Base-by-base conservation (phyloP, 1,140 invertebrate species). In the Drosophila lacertosa region DNA sequence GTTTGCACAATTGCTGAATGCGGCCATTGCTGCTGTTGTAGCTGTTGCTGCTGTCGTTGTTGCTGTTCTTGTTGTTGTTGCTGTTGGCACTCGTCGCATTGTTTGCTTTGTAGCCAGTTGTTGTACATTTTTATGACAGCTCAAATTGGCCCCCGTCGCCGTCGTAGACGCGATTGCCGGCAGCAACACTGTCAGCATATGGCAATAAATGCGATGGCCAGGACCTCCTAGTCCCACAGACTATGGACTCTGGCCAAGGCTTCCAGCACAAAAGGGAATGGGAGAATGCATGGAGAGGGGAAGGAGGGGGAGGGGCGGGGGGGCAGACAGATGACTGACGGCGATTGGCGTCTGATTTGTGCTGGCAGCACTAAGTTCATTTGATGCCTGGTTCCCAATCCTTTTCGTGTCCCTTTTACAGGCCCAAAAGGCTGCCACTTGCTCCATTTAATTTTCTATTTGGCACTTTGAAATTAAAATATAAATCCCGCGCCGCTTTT, bases 61-160 rank as follows among this genome's bases (percentile, higher is more conserved):
- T 51, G 42, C 10, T 58, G 67, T 2, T 57, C 24, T 37, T 57
- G 53, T 2, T 54, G 47, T 11, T 76, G 79, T 84, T 86, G 76
- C 81, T 84, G 80, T 84, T 84, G 80, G 81, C 80, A 86, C 80
- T 84, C 80, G 80, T 86, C 80, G 80, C 73, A 84, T 84, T 84
- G 80, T 84, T 84, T 84, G 80, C 80, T 86, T 84, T 84, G 80
- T 84, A 74, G 80, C 80, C 80, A 73, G 80, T 84, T 84, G 80
- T 84, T 84, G 77, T 84, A 84, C 81, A 84, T 84, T 84, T 84
- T 84, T 84, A 84, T 84, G 81, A 84, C 81, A 84, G 81, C 82
- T 84, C 81, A 84, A 84, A 84, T 84, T 84, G 81, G 81, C 81
- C 82, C 80, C 77, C 80, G 79, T 86, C 81, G 81, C 77, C 64